Conservation (phyloP, 2,797 vertebrate species). For the Eremophila alpestris region DNA sequence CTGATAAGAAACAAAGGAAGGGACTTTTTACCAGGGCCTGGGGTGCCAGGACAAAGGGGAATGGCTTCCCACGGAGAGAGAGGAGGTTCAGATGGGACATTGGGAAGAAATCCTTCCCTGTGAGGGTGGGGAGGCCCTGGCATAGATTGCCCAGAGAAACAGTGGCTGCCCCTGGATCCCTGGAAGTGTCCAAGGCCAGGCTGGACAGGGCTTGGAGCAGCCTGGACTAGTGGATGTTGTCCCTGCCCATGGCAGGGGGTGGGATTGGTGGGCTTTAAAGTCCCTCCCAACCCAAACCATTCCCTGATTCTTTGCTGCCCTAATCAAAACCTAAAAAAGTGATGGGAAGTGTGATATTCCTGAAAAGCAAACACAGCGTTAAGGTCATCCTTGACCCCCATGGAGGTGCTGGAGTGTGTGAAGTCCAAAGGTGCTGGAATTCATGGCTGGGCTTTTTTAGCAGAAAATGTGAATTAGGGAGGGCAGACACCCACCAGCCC, state of each 20-base stretch:
- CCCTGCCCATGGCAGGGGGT: neutral
- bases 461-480: neutral
- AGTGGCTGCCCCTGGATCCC: neutral
- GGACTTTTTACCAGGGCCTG: neutral
- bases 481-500: accelerated
- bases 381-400: accelerated
- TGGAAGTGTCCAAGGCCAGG: neutral
- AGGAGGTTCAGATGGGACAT: neutral
- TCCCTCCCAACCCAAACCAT: neutral
- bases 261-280: neutral
- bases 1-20: neutral
- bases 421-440: neutral
- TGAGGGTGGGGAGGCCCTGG: neutral
- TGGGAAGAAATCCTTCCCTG: neutral
- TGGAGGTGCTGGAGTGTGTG: accelerated
- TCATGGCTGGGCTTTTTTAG: neutral
- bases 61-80: neutral
- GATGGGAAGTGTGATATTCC: neutral
- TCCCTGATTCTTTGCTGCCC: neutral
- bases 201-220: accelerated
- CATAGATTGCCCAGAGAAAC: neutral
- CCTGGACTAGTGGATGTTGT: neutral
- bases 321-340: neutral
- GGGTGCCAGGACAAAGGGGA: neutral
- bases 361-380: neutral